These are phyloP conservation scores for Platyura marginata DNA, from an alignment of 1,140 invertebrate species.

Conservation along the genomic window DNA sequence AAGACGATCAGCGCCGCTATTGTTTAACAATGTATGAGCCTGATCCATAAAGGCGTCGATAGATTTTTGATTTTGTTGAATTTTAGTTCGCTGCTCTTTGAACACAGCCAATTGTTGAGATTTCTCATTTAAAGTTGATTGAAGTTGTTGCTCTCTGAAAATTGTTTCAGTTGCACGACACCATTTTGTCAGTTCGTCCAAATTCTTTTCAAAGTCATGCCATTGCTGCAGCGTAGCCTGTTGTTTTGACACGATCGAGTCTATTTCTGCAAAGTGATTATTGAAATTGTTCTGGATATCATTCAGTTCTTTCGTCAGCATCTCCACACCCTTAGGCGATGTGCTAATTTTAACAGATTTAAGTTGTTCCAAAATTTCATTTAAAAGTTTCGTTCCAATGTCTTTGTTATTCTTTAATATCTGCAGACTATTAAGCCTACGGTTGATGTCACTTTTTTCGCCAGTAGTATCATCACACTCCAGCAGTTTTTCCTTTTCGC, in stretches of 20 bases:
- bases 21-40: slow-evolving; percentile 68
- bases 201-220: slow-evolving; percentile 67
- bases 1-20: slow-evolving; percentile 66
- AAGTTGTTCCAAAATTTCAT: slow-evolving; percentile 46
- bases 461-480: slow-evolving; percentile 61
- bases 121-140: slow-evolving; percentile 66
- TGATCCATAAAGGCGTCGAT: slow-evolving; percentile 81
- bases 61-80: slow-evolving; percentile 55
- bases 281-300: slow-evolving; percentile 43
- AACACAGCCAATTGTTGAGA: slow-evolving; percentile 51
- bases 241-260: slow-evolving; percentile 43
- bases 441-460: slow-evolving; percentile 59
- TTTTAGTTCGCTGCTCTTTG: slow-evolving; percentile 50
- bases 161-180: slow-evolving; percentile 62
- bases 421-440: slow-evolving; percentile 48
- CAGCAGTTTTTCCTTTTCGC: slow-evolving; percentile 54
- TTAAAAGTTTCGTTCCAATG: slow-evolving; percentile 50
- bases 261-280: slow-evolving; percentile 44
- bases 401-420: slow-evolving; percentile 47
- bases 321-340: slow-evolving; percentile 52
- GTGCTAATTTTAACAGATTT: slow-evolving; percentile 60
- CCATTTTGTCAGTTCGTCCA: slow-evolving; percentile 68
- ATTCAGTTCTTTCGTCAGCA: slow-evolving; percentile 53
- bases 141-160: slow-evolving; percentile 69
- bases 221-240: slow-evolving; percentile 60